These are phyloP conservation scores for Rhorus exstirpatorius DNA, from an alignment of 2,888 invertebrate genomes.

Conservation along the genomic window DNA sequence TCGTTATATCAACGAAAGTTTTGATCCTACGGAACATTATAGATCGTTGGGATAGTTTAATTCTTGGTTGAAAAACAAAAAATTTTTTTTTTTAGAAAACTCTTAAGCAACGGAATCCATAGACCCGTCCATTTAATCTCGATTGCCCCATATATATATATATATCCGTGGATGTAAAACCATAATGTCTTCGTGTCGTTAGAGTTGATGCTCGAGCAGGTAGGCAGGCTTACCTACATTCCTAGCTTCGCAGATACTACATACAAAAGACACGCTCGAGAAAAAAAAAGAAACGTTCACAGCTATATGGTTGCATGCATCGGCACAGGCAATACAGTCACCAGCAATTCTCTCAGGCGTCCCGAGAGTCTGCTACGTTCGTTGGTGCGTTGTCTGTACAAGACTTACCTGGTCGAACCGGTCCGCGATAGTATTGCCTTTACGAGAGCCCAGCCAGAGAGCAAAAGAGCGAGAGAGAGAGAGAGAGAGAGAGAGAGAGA, in stretches of 20 bases:
- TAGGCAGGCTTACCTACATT: conserved; percentile 59
- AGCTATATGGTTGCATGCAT: conserved; percentile 16
- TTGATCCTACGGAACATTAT: too few species aligned
- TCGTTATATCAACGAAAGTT: too few species aligned
- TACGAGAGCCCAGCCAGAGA: too few species aligned
- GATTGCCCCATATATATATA: conserved; percentile 10
- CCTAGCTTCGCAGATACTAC: conserved; percentile 6
- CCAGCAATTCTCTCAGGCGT: conserved; percentile 67
- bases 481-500: too few species aligned
- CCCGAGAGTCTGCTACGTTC: conserved; percentile 46
- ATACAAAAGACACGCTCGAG: conserved; percentile 27
- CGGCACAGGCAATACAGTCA: conserved; percentile 44
- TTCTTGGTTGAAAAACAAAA: too few species aligned
- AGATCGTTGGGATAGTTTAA: too few species aligned
- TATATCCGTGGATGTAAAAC: neutral
- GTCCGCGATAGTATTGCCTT: conserved; percentile 74
- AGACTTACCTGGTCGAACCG: conserved; percentile 79
- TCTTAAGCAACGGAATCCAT: neutral
- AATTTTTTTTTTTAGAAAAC: too few species aligned
- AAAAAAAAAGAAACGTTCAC: conserved; percentile 19
- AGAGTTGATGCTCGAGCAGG: conserved; percentile 47
- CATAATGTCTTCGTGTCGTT: conserved; percentile 36
- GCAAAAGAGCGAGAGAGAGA: too few species aligned
- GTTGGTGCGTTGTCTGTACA: conserved; percentile 10
- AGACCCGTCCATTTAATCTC: too few species aligned